phyloP scores from a whole-genome alignment of 2,797 vertebrate genomes.

The Simalia tracyae region DNA sequence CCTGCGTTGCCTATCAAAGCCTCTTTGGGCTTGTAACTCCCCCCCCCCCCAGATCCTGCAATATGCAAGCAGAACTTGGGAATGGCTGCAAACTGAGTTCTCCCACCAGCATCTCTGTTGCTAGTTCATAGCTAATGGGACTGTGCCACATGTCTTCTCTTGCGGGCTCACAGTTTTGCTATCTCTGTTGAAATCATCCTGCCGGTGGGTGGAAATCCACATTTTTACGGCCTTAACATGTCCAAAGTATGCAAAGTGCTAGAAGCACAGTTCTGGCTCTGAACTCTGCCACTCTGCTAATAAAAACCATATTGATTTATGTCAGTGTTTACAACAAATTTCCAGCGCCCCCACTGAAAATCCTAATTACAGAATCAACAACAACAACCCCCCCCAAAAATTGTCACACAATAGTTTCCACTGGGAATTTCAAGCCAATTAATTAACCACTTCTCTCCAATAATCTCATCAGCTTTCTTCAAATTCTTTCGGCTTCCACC shows the following conservation, averaged over 20 bases:
- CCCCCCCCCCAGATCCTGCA: neutral
- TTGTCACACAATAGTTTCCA: slow-evolving; percentile 61
- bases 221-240: neutral
- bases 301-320: slow-evolving; percentile 50
- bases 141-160: neutral
- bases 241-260: neutral
- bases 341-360: slow-evolving; percentile 29
- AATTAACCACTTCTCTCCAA: slow-evolving; percentile 60
- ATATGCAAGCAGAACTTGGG: neutral
- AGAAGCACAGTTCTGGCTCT: neutral
- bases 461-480: slow-evolving; percentile 55
- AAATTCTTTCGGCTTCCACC: slow-evolving; percentile 42
- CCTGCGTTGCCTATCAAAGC: neutral
- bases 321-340: slow-evolving; percentile 42
- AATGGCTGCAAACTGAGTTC: neutral
- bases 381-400: slow-evolving; percentile 33
- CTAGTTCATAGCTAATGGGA: neutral
- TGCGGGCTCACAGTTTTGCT: neutral
- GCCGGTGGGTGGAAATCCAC: accelerated
- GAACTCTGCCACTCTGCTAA: slow-evolving; percentile 25
- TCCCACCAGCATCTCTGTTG: neutral
- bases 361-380: slow-evolving; percentile 60
- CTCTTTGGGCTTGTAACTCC: neutral
- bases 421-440: slow-evolving; percentile 57
- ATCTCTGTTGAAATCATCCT: slow-evolving; percentile 24